phyloP scores from a whole-genome alignment of 2,888 invertebrate genomes.

The Rhorus exstirpatorius region DNA sequence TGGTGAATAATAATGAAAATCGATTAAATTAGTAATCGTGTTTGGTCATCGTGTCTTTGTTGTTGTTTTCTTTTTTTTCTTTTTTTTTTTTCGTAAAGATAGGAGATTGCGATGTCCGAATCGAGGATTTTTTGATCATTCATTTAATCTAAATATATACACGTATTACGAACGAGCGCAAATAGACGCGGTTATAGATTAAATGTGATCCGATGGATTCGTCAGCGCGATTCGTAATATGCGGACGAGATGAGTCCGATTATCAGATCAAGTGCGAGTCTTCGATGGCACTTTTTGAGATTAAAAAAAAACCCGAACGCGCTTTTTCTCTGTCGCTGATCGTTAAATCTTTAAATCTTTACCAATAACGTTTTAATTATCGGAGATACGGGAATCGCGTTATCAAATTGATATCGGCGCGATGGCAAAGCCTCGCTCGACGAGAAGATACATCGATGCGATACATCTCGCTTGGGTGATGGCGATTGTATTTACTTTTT shows the following conservation, averaged over 20 bases:
- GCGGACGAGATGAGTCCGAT: constrained; percentile 48
- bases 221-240: constrained; percentile 60
- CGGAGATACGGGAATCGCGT: constrained; percentile 60
- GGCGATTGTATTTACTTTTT: too few species aligned
- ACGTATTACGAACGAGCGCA: constrained; percentile 20
- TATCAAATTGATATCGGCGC: constrained; percentile 65
- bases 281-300: constrained; percentile 14
- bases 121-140: constrained; percentile 49
- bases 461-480: background rate
- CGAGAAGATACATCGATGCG: too few species aligned
- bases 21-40: background rate
- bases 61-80: background rate
- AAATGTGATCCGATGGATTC: constrained; percentile 65
- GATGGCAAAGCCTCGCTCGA: too few species aligned
- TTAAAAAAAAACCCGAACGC: constrained; percentile 14
- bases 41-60: background rate
- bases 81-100: constrained; percentile 3
- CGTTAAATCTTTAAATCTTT: constrained; percentile 71
- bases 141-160: constrained; percentile 59
- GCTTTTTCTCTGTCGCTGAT: constrained; percentile 29
- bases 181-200: constrained; percentile 38
- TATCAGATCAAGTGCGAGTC: constrained; percentile 59
- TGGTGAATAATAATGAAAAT: too few species aligned
- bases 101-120: constrained; percentile 14
- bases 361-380: constrained; percentile 75